Conservation (phyloP, 2,113 vertebrate species). For the Potamarius usumacintae region DNA sequence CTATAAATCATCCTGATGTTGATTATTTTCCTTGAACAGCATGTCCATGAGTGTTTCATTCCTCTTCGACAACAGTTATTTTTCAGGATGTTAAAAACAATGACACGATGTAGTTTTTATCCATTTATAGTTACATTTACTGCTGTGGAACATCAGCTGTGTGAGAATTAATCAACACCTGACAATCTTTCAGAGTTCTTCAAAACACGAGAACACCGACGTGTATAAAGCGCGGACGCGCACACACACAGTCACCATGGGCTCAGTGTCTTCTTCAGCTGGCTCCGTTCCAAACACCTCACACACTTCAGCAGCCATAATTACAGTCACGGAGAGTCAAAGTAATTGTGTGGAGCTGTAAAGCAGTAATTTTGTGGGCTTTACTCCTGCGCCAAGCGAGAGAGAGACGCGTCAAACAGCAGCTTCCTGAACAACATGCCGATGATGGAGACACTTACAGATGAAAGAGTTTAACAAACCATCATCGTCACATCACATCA, state of each 20-base stretch:
- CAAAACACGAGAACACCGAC: too few relatives aligned
- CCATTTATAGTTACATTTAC: not conserved
- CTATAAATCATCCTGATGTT: not conserved
- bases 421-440: not conserved
- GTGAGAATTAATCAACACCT: too few relatives aligned
- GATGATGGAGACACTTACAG: not conserved
- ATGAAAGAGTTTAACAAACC: not conserved
- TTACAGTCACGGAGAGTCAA: not conserved
- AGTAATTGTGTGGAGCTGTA: slow-evolving; percentile 4
- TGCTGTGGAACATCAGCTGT: not conserved
- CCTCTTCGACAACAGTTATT: not conserved
- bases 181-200: too few relatives aligned
- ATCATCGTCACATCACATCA: not conserved
- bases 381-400: not conserved
- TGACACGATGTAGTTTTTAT: not conserved
- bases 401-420: not conserved
- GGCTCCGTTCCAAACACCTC: not conserved
- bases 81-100: not conserved
- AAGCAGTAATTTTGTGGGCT: slow-evolving; percentile 15
- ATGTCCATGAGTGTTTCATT: not conserved
- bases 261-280: not conserved
- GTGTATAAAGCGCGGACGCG: too few relatives aligned
- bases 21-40: not conserved
- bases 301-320: not conserved
- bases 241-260: too few relatives aligned